Percentiles rank a stretch among this genome's conserved stretches.
These are phyloP conservation scores for Chelonus formosanus DNA, from an alignment of 2,888 invertebrate species.

Conservation along the genomic window DNA sequence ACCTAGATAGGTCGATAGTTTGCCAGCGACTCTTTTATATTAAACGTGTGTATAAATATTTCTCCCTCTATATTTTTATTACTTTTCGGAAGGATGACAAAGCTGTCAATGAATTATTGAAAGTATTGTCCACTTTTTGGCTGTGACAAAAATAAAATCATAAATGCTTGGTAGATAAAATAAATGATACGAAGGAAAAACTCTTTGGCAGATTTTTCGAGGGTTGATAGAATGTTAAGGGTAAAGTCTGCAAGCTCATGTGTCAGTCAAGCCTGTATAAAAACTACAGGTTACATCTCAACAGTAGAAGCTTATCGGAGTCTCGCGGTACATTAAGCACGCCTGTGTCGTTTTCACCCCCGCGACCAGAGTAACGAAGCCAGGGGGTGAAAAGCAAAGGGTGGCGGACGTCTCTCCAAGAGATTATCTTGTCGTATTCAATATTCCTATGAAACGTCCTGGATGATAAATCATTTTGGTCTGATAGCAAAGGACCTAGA, in stretches of 20 bases:
- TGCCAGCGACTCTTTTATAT: neutral
- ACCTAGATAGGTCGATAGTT: neutral
- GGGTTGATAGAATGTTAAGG: conserved; percentile 7
- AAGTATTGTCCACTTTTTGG: conserved; percentile 17
- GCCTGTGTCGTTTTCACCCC: conserved; percentile 52
- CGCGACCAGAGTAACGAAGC: conserved; percentile 12
- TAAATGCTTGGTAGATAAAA: conserved; percentile 15
- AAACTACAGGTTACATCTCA: conserved; percentile 31
- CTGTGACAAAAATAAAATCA: conserved; percentile 18
- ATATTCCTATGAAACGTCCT: conserved; percentile 64
- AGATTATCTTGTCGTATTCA: conserved; percentile 67
- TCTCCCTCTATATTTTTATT: neutral
- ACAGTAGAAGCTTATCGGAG: conserved; percentile 57
- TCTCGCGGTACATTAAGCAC: conserved; percentile 65
- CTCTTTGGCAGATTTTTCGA: conserved; percentile 9
- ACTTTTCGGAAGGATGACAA: conserved; percentile 8
- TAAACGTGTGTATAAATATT: conserved; percentile 4
- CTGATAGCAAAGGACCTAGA: conserved; percentile 52
- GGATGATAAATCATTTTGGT: conserved; percentile 63
- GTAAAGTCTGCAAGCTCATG: neutral
- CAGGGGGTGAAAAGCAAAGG: conserved; percentile 18
- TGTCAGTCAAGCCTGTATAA: conserved; percentile 4
- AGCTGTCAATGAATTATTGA: conserved; percentile 31
- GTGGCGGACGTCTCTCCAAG: conserved; percentile 43
- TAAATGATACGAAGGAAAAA: conserved; percentile 12